Base-by-base conservation (phyloP, 2,797 vertebrate genomes). In the Numenius phaeopus region DNA sequence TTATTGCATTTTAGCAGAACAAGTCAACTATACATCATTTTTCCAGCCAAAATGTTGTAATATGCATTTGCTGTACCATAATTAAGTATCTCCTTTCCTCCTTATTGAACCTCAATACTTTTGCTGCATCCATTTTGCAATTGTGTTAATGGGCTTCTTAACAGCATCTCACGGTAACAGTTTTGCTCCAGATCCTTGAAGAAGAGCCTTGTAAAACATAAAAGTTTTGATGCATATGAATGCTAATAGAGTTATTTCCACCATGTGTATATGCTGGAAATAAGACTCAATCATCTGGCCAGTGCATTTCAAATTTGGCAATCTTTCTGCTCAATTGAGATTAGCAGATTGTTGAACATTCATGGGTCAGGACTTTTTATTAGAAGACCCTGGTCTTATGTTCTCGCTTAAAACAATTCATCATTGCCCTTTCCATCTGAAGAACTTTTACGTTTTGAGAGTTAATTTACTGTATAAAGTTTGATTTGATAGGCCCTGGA, bases 281-380 rank as follows among this genome's bases (percentile, higher is more conserved):
- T 49, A 72, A 93, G 83, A 94, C 10, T 89, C 71, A 94, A 19
- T 98, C 94, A 96, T 77, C 87, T 95, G 90, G 44, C 46, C 80
- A 69, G 52, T 78, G 65, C 54, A 78, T 97, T 96, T 97, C 81
- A 95, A 94, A 96, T 95, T 54, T 89, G 86, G 30, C 61, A 94
- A 75, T 93, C 69, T 97, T 97, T 97, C 88, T 94, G 78, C 84
- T 97, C 88, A 97, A 9, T 85, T 97, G 94, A 97, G 82, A 98
- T 92, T 42, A 93, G 69, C 37, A 94, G 57, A 71, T 77, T 96
- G 96, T 91, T 96, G 66, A 97, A 95, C n/a, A 85, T 90, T 94
- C 57, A 93, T 50, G 79, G 87, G 79, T 98, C 93, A 97, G 54
- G 24, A 94, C 75, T 66, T 96, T 97, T 97, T 97, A 96, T 97